phyloP scores from a whole-genome alignment of 1,140 invertebrate genomes.

The Tenebrio molitor region DNA sequence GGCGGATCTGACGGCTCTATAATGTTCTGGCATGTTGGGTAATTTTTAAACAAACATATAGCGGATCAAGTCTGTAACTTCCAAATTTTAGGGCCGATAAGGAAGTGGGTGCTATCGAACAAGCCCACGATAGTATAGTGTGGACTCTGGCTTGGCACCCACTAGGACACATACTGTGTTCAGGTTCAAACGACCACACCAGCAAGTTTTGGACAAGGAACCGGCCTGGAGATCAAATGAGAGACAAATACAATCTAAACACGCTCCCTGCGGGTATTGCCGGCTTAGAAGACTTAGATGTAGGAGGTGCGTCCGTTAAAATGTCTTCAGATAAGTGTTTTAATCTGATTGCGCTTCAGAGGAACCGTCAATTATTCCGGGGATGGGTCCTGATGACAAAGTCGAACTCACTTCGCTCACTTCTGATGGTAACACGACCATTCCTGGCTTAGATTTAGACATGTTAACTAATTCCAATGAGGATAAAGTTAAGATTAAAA shows the following conservation, averaged over 20 bases:
- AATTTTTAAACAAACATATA: no score
- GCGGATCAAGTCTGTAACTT: no score
- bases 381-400: conserved; percentile 95
- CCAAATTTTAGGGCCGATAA: conserved; percentile 86
- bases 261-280: conserved; percentile 84
- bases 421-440: conserved; percentile 74
- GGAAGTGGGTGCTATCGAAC: conserved; percentile 97
- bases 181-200: conserved; percentile 98
- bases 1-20: conserved; percentile 98
- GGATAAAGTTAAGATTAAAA: conserved; percentile 79
- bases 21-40: conserved; percentile 98
- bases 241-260: conserved; percentile 98
- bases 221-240: conserved; percentile 97
- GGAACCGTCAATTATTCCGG: conserved; percentile 88
- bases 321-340: no score
- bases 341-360: conserved; percentile 69
- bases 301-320: conserved; percentile 65
- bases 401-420: conserved; percentile 76
- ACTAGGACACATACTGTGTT: conserved; percentile 97
- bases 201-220: conserved; percentile 99
- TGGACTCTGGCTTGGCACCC: conserved; percentile 99
- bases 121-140: conserved; percentile 98
- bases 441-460: conserved; percentile 91
- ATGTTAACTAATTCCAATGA: conserved; percentile 73
- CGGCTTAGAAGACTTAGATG: conserved; percentile 80